Conservation (phyloP, 1,140 invertebrate genomes). For the Lucilia sericata region DNA sequence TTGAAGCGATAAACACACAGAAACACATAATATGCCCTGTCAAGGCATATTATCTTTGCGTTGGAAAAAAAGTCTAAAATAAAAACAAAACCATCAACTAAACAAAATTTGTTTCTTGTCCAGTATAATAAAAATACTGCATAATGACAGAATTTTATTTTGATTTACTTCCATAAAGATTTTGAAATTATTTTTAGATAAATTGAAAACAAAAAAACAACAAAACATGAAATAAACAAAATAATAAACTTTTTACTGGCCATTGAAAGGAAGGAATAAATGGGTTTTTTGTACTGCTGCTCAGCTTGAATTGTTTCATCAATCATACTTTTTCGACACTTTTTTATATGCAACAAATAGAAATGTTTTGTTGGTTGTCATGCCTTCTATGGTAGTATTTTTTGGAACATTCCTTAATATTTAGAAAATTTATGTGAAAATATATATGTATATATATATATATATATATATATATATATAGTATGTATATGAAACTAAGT, state of each 20-base stretch:
- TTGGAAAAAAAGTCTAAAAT: not conserved
- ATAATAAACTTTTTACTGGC: conserved; percentile 9
- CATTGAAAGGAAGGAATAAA: not conserved
- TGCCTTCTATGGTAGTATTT: not conserved
- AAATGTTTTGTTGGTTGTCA: not conserved
- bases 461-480: not conserved
- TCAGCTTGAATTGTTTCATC: conserved; percentile 15
- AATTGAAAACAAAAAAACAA: not conserved
- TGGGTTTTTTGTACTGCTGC: not conserved
- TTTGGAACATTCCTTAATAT: not conserved
- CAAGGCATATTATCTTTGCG: not conserved
- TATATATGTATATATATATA: not conserved
- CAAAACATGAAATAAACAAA: not conserved
- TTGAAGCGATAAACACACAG: no score
- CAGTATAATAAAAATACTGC: conserved; percentile 23
- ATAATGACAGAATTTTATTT: conserved; percentile 19
- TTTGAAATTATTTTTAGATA: conserved; percentile 14
- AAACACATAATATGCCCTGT: no score
- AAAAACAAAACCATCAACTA: not conserved
- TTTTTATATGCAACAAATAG: not conserved
- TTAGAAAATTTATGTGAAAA: not conserved
- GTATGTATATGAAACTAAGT: no score
- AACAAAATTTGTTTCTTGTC: conserved; percentile 18
- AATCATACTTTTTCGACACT: conserved; percentile 1
- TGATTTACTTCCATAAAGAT: conserved; percentile 31